Evolutionary conservation across 2,113 vertebrate genomes (phyloP), one percentile per base, ranked within the genome.

Genomic region (Salvelinus alpinus): DNA sequence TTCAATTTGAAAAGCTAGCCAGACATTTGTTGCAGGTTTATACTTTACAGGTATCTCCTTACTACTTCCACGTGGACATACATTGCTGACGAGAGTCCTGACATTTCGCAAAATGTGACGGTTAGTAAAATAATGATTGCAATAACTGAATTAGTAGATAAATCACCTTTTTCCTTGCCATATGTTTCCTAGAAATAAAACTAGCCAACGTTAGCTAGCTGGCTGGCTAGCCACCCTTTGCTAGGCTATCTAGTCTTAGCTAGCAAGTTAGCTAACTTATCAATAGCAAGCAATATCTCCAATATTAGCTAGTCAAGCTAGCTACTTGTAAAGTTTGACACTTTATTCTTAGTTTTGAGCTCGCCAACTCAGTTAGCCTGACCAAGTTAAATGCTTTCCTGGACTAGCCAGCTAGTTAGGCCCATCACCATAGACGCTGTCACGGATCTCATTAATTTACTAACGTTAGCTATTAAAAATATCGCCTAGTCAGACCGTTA

Each of bases 121-220:
- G 92, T 93, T 74, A 22, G 91, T 91, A 70, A 66, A 66, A 24
- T 27, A 66, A 20, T 18, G 27, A 27, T 27, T 66, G 25, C 5
- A 66, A 38, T 62, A 47, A 64, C 20, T 74, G 47, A 62, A 68
- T 79, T 59, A 59, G 66, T 51, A 73, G 69, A 4, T 47, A 62
- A 72, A 11, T 22, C 11, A 27, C 62, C 27, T 7, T 16, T 68
- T 1, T 38, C 13, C 16, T 54, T 80, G 64, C 64, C 86, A 84
- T 88, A 88, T 86, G 84, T 68, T 84, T 20, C 38, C 60, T 11
- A 25, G 77, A 68, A 20, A 68, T 38, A 18, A 24, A 67, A 18
- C 76, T 64, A 62, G 31, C 34, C 5, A 66, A 7, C 38, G 47
- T 57, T 47, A 60, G 69, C 51, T 59, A 65, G 73, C 60, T 54